phyloP scores from a whole-genome alignment of 2,888 invertebrate species.

The Tiphia femorata region DNA sequence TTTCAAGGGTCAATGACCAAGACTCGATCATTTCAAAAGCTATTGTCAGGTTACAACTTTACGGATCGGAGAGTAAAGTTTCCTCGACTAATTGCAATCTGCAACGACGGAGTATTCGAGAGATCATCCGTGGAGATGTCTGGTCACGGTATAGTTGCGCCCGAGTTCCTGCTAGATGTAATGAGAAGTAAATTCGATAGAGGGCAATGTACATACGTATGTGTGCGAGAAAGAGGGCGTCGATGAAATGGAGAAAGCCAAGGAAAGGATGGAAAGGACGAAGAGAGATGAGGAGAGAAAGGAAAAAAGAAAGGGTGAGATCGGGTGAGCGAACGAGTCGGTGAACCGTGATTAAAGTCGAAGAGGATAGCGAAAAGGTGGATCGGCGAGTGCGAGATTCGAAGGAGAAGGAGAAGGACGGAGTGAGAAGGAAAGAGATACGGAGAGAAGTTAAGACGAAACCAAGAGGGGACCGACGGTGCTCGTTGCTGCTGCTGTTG shows the following conservation, averaged over 20 bases:
- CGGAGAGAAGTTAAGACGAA: conserved; percentile 30
- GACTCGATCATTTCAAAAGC: too few species aligned
- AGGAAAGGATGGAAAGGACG: not conserved
- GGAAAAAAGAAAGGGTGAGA: too few species aligned
- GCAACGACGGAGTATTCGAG: not conserved
- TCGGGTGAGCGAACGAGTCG: too few species aligned
- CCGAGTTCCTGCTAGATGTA: not conserved
- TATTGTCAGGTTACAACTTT: too few species aligned
- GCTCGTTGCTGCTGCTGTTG: conserved; percentile 30
- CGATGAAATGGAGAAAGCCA: not conserved
- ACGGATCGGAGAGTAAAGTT: too few species aligned
- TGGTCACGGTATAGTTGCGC: not conserved
- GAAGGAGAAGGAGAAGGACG: not conserved
- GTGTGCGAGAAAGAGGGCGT: not conserved
- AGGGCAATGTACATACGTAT: too few species aligned
- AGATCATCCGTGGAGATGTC: not conserved
- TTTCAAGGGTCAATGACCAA: too few species aligned
- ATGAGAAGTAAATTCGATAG: not conserved
- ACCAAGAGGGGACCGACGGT: conserved; percentile 41
- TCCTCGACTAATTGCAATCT: not conserved
- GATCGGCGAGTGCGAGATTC: too few species aligned
- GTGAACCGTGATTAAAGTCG: too few species aligned
- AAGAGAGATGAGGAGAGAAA: too few species aligned
- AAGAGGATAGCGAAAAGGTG: too few species aligned
- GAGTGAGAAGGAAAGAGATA: conserved; percentile 1